Percentiles rank a stretch among this genome's conserved stretches.
phyloP scores from a whole-genome alignment of 2,113 vertebrate species.

The Rhagologus leucostigma region DNA sequence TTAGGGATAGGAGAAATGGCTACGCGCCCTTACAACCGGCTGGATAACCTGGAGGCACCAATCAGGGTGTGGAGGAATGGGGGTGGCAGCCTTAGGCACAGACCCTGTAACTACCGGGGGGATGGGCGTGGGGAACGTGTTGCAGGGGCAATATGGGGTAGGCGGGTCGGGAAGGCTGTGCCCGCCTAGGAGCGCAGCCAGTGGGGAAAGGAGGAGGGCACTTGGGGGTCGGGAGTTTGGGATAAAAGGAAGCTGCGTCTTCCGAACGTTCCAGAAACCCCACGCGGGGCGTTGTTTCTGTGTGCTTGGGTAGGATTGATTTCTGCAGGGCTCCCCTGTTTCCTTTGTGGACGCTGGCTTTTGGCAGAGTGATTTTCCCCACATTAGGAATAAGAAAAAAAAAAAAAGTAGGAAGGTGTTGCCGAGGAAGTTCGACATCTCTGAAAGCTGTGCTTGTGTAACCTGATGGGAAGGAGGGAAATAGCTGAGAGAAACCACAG shows the following conservation, averaged over 20 bases:
- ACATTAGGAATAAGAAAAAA: background rate
- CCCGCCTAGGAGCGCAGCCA: background rate
- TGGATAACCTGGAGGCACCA: rapidly evolving
- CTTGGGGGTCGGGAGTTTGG: too few species aligned
- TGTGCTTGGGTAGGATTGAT: rapidly evolving
- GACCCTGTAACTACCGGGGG: rapidly evolving
- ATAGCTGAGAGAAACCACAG: background rate
- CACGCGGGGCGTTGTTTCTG: rapidly evolving
- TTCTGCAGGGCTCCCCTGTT: background rate
- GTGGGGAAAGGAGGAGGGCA: background rate
- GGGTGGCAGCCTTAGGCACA: rapidly evolving
- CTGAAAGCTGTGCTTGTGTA: background rate
- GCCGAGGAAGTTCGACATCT: background rate
- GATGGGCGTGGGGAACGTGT: rapidly evolving
- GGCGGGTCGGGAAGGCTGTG: background rate
- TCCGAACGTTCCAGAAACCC: rapidly evolving
- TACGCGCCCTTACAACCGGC: rapidly evolving
- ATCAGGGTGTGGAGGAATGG: rapidly evolving
- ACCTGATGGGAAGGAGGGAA: background rate
- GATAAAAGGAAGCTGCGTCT: rapidly evolving
- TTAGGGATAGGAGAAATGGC: rapidly evolving
- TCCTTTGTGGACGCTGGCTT: rapidly evolving
- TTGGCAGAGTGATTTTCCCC: rapidly evolving
- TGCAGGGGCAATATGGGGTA: rapidly evolving
- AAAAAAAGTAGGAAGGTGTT: background rate